phyloP scores from a whole-genome alignment of 2,113 vertebrate species.

The Sisor rabdophorus region DNA sequence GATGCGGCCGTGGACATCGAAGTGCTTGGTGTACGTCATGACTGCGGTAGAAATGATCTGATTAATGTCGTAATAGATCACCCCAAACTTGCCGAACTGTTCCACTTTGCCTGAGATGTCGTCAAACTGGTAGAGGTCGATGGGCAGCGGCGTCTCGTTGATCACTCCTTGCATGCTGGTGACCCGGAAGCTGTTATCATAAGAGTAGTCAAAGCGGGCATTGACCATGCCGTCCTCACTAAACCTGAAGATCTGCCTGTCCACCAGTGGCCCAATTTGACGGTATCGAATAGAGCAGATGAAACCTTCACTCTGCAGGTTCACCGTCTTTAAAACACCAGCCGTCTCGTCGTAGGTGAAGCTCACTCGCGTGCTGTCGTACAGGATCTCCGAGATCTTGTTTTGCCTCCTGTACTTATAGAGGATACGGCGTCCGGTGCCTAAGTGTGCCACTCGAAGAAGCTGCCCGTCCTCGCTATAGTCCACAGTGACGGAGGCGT shows the following conservation, averaged over 20 bases:
- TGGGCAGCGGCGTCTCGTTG: slow-evolving; percentile 96
- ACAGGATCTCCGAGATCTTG: slow-evolving; percentile 91
- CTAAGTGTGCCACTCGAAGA: slow-evolving; percentile 88
- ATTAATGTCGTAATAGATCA: slow-evolving; percentile 98
- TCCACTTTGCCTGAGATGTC: slow-evolving; percentile 98
- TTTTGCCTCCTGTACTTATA: slow-evolving; percentile 94
- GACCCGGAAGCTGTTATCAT: slow-evolving; percentile 97
- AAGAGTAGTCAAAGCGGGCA: slow-evolving; percentile 96
- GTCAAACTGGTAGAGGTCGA: slow-evolving; percentile 97
- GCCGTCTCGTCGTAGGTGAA: slow-evolving; percentile 97
- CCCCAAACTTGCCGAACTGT: slow-evolving; percentile 97
- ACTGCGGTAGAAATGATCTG: slow-evolving; percentile 98
- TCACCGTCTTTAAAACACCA: slow-evolving; percentile 93
- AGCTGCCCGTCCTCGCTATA: slow-evolving; percentile 96
- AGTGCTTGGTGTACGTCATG: slow-evolving; percentile 98
- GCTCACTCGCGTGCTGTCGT: slow-evolving; percentile 94
- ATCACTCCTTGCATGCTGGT: slow-evolving; percentile 99
- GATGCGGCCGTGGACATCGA: slow-evolving; percentile 92
- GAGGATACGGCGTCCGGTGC: slow-evolving; percentile 87
- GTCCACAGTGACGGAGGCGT: slow-evolving; percentile 92
- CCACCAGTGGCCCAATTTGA: slow-evolving; percentile 90
- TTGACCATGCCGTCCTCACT: slow-evolving; percentile 98
- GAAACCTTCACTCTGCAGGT: slow-evolving; percentile 96
- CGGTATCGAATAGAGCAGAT: slow-evolving; percentile 97
- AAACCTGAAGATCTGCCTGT: slow-evolving; percentile 97